Conservation (phyloP, 2,888 invertebrate species). For the Acronicta aceris region DNA sequence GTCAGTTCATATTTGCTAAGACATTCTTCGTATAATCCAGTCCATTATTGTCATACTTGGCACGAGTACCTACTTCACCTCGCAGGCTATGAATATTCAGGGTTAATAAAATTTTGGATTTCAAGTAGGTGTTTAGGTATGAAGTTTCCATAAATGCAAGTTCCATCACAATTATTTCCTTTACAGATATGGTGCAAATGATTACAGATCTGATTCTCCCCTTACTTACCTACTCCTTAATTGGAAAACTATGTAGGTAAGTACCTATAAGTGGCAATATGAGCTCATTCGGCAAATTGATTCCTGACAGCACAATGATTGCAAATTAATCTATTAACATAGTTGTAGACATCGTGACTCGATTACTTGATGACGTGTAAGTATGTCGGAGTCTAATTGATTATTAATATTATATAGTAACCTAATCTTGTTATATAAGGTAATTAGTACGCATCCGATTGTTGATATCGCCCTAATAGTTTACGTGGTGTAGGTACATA, state of each 20-base stretch:
- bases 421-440: slow-evolving; percentile 48
- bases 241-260: slow-evolving; percentile 24
- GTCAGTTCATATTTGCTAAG: too few relatives aligned
- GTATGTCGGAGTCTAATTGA: slow-evolving; percentile 53
- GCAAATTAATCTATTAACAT: slow-evolving; percentile 57
- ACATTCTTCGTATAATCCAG: too few relatives aligned
- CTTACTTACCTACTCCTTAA: slow-evolving; percentile 17
- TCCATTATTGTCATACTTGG: too few relatives aligned
- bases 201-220: too few relatives aligned
- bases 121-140: too few relatives aligned
- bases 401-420: slow-evolving; percentile 48
- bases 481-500: not conserved
- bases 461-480: slow-evolving; percentile 34
- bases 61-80: too few relatives aligned
- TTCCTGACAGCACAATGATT: slow-evolving; percentile 45
- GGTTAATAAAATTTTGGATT: too few relatives aligned
- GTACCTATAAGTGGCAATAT: slow-evolving; percentile 37
- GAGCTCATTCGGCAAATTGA: slow-evolving; percentile 48
- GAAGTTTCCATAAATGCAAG: too few relatives aligned
- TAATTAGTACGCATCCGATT: slow-evolving; percentile 48
- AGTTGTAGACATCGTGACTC: slow-evolving; percentile 43
- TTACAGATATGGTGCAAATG: too few relatives aligned
- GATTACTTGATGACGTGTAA: slow-evolving; percentile 49
- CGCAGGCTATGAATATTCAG: too few relatives aligned
- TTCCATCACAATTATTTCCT: too few relatives aligned